Evolutionary conservation across 2,797 vertebrate genomes (phyloP).

Genomic region (Diplodus sargus): DNA sequence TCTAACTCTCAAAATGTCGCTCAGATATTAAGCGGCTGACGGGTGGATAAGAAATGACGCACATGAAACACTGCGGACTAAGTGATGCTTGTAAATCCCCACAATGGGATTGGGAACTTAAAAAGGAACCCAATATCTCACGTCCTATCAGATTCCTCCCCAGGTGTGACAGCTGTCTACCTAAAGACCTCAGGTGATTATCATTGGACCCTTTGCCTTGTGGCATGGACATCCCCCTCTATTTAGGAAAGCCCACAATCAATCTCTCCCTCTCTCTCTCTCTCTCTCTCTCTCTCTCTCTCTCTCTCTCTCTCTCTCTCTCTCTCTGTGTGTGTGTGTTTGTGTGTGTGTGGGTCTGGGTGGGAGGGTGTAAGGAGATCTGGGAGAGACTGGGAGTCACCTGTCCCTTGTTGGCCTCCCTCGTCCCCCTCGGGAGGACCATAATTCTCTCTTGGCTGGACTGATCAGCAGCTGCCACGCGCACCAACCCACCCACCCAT

Average conservation of each 20-base stretch:
- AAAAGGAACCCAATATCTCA: slow-evolving; percentile 67
- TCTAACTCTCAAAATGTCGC: slow-evolving; percentile 35
- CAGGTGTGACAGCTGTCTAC: slow-evolving; percentile 76
- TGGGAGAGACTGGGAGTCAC: slow-evolving; percentile 78
- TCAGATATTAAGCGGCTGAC: slow-evolving; percentile 55
- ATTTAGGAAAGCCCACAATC: slow-evolving; percentile 55
- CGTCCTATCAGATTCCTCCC: slow-evolving; percentile 64
- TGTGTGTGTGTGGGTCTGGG: slow-evolving; percentile 16
- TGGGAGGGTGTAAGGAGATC: slow-evolving; percentile 72
- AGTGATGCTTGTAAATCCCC: slow-evolving; percentile 67
- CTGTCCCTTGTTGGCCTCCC: slow-evolving; percentile 78
- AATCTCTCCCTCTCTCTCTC: slow-evolving; percentile 42
- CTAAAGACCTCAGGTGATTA: slow-evolving; percentile 47
- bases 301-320: slow-evolving; percentile 12
- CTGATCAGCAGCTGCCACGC: slow-evolving; percentile 79
- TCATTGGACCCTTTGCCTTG: slow-evolving; percentile 47
- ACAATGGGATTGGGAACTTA: slow-evolving; percentile 64
- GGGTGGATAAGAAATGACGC: slow-evolving; percentile 19
- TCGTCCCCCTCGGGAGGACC: slow-evolving; percentile 62
- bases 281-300: slow-evolving; percentile 15
- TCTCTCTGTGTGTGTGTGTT: slow-evolving; percentile 25
- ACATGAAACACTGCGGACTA: slow-evolving; percentile 41
- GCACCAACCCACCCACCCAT: slow-evolving; percentile 12
- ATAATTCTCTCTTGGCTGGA: slow-evolving; percentile 76
- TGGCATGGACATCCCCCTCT: slow-evolving; percentile 58